These are phyloP conservation scores for Falco concolor DNA, from an alignment of 2,797 vertebrate species.

Conservation along the genomic window DNA sequence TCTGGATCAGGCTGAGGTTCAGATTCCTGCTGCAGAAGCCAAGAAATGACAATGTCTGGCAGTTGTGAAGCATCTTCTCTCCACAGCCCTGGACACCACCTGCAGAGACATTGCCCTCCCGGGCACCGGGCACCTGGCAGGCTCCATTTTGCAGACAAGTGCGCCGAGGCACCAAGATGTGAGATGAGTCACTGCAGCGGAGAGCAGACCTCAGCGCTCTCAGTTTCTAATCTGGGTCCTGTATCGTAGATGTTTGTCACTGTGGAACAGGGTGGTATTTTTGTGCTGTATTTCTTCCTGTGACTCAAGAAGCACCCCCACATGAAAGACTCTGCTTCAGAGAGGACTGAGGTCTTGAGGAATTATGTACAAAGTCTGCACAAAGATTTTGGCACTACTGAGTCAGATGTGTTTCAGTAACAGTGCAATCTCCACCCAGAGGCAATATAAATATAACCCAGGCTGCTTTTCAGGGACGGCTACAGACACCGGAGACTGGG, in stretches of 20 bases:
- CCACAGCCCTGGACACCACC: background rate
- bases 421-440: background rate
- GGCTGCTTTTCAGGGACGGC: background rate
- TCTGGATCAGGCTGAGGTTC: background rate
- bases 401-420: background rate
- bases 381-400: background rate
- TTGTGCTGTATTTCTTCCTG: background rate
- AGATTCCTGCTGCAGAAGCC: background rate
- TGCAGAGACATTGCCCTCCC: background rate
- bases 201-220: background rate
- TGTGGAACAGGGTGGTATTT: background rate
- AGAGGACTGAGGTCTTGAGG: background rate
- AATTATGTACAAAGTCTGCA: background rate
- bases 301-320: background rate
- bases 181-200: background rate
- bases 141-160: background rate
- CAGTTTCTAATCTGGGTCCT: background rate
- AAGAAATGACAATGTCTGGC: background rate
- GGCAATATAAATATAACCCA: background rate
- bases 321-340: background rate
- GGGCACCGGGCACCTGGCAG: accelerated
- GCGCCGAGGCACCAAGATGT: accelerated
- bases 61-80: background rate
- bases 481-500: background rate
- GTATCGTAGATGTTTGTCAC: background rate